Evolutionary conservation across 2,113 vertebrate species (phyloP), one percentile per base, ranked within the genome.

Genomic region (Megalops atlanticus): DNA sequence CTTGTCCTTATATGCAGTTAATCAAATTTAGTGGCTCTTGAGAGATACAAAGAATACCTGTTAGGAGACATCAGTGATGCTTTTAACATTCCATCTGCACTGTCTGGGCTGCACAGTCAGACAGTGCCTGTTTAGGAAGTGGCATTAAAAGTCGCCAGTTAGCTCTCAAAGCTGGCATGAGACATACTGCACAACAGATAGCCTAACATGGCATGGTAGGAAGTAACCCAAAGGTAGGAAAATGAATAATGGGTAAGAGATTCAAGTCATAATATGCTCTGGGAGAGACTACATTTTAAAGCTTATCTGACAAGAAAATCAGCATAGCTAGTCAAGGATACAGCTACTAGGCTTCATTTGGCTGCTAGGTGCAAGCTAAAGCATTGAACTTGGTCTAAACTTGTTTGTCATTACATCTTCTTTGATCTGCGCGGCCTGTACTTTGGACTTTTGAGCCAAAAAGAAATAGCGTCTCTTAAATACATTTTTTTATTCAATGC

Each of bases 21-120:
- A n/a, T 47, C 85, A 86, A 92, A 92, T 93, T 90, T 87, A 92
- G 84, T 83, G 81, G 80, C 82, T 85, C 83, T 87, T 76, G 79
- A 77, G 85, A 83, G 79, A 70, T 77, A 83, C 74, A 84, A 78
- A 88, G 86, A 86, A 83, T 87, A 47, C 79, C 41, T 83, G 7
- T 45, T 45, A 10, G 7, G 1, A 45, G 43, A 45, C 7, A 45
- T 45, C 38, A 73, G 70, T 85, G 85, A 80, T 84, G 90, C 89
- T 91, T 92, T 90, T 88, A 88, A 85, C 82, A 85, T 8, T 31
- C 27, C 8, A 24, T 11, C 8, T 11, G 7, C 31, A n/a, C 58
- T n/a, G 31, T 31, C 58, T 1, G 49, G 2, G 49, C 49, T 54
- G 18, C 24, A 21, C 16, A 2, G 18, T 54, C 18, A 4, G 49